Percentiles rank a stretch among this genome's conserved stretches.
Conservation (phyloP, 2,888 invertebrate species). For the Hirtodrosophila confusa region DNA sequence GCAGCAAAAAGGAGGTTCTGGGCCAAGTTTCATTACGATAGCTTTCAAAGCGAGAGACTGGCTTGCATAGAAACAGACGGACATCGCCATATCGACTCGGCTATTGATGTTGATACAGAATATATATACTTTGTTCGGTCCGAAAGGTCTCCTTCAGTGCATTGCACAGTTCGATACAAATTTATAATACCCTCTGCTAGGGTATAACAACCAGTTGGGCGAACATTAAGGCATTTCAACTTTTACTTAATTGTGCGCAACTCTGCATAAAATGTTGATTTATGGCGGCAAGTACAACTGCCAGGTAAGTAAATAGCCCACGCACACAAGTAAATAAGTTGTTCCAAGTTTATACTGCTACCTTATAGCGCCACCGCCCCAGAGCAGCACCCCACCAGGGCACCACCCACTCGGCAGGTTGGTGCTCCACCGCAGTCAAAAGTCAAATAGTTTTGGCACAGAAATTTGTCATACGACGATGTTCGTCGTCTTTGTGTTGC, state of each 20-base stretch:
- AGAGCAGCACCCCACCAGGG: background rate
- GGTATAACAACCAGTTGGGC: constrained; percentile 4
- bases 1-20: too few relatives aligned
- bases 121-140: too few relatives aligned
- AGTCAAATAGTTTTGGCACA: constrained; percentile 81
- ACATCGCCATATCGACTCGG: too few relatives aligned
- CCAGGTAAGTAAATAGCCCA: constrained; percentile 32
- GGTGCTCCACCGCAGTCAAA: constrained; percentile 66
- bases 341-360: constrained; percentile 17
- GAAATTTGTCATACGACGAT: constrained; percentile 80
- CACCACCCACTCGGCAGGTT: constrained; percentile 2
- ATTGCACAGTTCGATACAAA: too few relatives aligned
- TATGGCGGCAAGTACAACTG: constrained; percentile 70
- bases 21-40: too few relatives aligned
- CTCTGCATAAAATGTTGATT: constrained; percentile 82
- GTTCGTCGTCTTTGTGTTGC: constrained; percentile 41
- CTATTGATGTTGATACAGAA: too few relatives aligned
- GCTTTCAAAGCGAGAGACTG: too few relatives aligned
- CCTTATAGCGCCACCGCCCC: background rate
- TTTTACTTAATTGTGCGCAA: constrained; percentile 81
- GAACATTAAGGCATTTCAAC: constrained; percentile 64
- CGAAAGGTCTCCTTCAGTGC: too few relatives aligned
- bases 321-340: constrained; percentile 48
- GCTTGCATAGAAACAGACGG: too few relatives aligned
- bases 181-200: background rate